Base-by-base conservation (phyloP, 2,888 invertebrate genomes). In the Barypeithes pellucidus region DNA sequence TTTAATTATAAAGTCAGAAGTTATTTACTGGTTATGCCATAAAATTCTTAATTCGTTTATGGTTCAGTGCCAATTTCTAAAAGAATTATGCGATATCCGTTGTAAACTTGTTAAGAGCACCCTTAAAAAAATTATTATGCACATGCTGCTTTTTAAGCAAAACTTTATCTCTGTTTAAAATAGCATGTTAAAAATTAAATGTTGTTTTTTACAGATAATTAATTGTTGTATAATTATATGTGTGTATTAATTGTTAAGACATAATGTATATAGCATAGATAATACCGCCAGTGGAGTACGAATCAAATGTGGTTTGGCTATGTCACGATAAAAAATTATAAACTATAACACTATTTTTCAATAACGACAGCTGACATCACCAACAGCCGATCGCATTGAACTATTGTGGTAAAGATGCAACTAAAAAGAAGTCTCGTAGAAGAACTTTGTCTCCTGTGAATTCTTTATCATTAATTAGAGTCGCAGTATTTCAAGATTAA, bases 191-290 rank as follows among this genome's bases (percentile, higher is more conserved):
- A n/a, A 52, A 52, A 24, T 3, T 29, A 50, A 29, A 52, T 29
- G 29, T 29, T 52, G 52, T 52, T 52, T 52, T 50, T 52, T 52
- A 24, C 52, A 24, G 52, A 52, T 52, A 52, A 52, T 52, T 52
- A 52, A 24, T 52, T 52, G 24, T 29, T 29, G 29, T 52, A 52
- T 52, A 52, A 52, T 52, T 52, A 52, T 52, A 29, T 29, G 14
- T 52, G 29, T 52, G 24, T 29, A 52, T n/a, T n/a, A n/a, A n/a
- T 52, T 52, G 52, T 29, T 52, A 52, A 52, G 52, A 52, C 52
- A 52, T 52, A 24, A 12, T 29, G 52, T 52, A 29, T 29, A 24
- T 29, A 29, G 24, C 52, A 29, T 52, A 52, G 29, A 8, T 52
- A 52, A 52, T 52, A 52, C 5, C 1, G 1, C 8, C 52, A 52